phyloP scores from a whole-genome alignment of 1,140 invertebrate species.

The Panagrolaimus sp. region DNA sequence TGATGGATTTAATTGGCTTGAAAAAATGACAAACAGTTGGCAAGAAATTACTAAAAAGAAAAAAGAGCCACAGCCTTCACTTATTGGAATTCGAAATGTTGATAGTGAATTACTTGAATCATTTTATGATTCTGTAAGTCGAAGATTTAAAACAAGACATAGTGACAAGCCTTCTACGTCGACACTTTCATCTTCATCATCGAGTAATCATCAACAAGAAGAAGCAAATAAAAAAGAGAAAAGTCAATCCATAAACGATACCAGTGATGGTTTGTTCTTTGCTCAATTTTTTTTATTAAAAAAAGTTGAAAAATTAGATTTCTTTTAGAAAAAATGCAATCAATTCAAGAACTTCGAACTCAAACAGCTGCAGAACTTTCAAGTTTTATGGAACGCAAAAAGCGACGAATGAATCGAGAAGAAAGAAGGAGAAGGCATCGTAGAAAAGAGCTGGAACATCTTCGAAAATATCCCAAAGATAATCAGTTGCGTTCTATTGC shows the following conservation, averaged over 20 bases:
- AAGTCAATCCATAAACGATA: neutral
- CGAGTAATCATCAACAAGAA: neutral
- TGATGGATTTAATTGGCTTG: slow-evolving; percentile 9
- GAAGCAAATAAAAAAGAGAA: neutral
- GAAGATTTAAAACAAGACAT: too few relatives aligned
- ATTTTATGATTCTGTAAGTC: neutral
- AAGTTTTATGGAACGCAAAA: slow-evolving; percentile 2
- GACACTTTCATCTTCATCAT: too few relatives aligned
- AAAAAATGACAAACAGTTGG: slow-evolving; percentile 13
- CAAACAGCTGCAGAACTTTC: neutral
- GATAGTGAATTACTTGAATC: slow-evolving; percentile 8
- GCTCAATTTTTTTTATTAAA: neutral
- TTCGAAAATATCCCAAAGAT: slow-evolving; percentile 1
- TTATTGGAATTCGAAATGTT: slow-evolving; percentile 4
- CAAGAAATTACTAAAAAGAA: slow-evolving; percentile 3
- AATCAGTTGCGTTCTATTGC: neutral
- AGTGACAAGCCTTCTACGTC: neutral
- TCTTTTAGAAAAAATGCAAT: slow-evolving; percentile 1
- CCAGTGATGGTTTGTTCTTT: neutral
- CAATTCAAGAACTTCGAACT: neutral
- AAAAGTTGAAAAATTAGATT: neutral
- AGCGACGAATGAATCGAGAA: slow-evolving; percentile 1
- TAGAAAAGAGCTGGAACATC: neutral
- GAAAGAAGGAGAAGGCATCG: slow-evolving; percentile 1
- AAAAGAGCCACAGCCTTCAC: neutral